A percentile compares a stretch with the other conserved stretches of the same genome.
Conservation (phyloP, 2,888 invertebrate species). For the Tyria jacobaeae region DNA sequence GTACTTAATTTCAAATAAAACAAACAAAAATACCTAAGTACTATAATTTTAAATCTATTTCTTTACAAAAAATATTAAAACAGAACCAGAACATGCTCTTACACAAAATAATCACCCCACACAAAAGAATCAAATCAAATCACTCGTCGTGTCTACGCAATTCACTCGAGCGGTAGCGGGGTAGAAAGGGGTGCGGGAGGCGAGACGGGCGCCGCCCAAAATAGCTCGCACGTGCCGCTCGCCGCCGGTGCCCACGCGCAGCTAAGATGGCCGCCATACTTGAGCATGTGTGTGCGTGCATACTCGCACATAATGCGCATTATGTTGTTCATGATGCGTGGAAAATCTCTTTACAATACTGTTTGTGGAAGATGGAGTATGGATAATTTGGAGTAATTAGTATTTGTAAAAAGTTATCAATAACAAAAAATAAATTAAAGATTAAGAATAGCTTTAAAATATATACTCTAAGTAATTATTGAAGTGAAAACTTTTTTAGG, state of each 20-base stretch:
- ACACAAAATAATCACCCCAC: conserved; percentile 25
- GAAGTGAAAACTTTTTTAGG: too few relatives aligned
- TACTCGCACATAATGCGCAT: conserved; percentile 50
- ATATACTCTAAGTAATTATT: too few relatives aligned
- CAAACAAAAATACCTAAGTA: background rate
- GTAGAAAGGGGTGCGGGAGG: conserved; percentile 52
- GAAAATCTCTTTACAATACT: conserved; percentile 39
- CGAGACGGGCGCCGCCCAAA: conserved; percentile 81
- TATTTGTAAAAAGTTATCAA: background rate
- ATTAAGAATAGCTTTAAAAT: too few relatives aligned
- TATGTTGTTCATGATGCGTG: conserved; percentile 51
- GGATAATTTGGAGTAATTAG: too few relatives aligned
- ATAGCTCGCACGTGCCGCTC: conserved; percentile 85
- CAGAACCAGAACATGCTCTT: conserved; percentile 8
- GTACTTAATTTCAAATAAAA: background rate
- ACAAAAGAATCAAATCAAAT: conserved; percentile 55
- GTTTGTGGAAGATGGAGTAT: conserved; percentile 28
- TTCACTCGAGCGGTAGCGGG: conserved; percentile 43
- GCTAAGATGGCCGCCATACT: conserved; percentile 79
- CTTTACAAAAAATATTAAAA: background rate
- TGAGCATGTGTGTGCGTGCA: conserved; percentile 65
- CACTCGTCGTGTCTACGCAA: conserved; percentile 58
- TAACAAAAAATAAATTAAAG: background rate
- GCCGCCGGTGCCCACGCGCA: conserved; percentile 83
- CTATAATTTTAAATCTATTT: background rate